A percentile compares a stretch with the other conserved stretches of the same genome.
Evolutionary conservation across 2,888 invertebrate species (phyloP).

Genomic region (Leptopilina syphax): DNA sequence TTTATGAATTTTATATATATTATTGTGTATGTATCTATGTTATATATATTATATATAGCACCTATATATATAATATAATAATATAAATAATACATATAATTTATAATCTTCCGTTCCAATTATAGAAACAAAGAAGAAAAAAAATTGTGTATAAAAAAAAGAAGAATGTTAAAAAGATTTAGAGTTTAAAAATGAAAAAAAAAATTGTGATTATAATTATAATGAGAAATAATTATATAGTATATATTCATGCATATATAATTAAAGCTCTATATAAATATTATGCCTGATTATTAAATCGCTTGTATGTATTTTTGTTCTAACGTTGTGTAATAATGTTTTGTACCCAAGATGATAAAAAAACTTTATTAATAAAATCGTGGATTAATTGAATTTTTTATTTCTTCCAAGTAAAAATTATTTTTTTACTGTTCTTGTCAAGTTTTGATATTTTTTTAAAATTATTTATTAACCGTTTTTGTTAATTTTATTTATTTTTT

Average conservation of each 20-base stretch:
- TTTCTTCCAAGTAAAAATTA: neutral
- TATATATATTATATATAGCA: neutral
- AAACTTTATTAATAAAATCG: slow-evolving; percentile 71
- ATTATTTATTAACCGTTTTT: too few species aligned
- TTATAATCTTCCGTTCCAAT: slow-evolving; percentile 18
- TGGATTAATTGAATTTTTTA: neutral
- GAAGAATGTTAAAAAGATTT: slow-evolving; percentile 61
- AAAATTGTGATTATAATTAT: slow-evolving; percentile 9
- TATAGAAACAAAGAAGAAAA: neutral
- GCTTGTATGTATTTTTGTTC: slow-evolving; percentile 68
- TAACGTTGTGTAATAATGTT: slow-evolving; percentile 68
- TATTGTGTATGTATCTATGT: too few species aligned
- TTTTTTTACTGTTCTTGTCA: neutral
- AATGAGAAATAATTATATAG: slow-evolving; percentile 42
- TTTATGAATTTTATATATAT: too few species aligned
- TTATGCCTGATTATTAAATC: slow-evolving; percentile 32
- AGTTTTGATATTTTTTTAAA: neutral
- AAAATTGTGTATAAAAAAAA: slow-evolving; percentile 45
- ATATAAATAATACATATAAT: too few species aligned
- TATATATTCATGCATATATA: slow-evolving; percentile 28
- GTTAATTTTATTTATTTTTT: too few species aligned
- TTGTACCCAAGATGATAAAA: slow-evolving; percentile 68
- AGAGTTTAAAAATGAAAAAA: slow-evolving; percentile 53
- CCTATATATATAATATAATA: too few species aligned
- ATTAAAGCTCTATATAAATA: slow-evolving; percentile 17